Evolutionary conservation across 2,888 invertebrate species (phyloP).

Genomic region (Pantelozetes paolii): DNA sequence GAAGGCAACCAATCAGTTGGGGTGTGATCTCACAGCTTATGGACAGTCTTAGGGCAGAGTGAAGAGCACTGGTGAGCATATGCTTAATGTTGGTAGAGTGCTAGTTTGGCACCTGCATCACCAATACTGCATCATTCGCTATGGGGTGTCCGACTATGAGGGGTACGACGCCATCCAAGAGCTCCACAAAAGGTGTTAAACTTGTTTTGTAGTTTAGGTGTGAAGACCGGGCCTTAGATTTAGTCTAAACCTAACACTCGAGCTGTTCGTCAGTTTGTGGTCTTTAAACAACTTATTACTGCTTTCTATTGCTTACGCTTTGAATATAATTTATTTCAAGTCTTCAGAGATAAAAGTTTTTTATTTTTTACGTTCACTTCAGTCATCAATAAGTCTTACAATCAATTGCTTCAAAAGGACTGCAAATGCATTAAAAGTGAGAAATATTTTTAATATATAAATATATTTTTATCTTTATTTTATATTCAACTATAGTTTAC

Average conservation of each 20-base stretch:
- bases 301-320: not conserved
- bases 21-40: slow-evolving; percentile 34
- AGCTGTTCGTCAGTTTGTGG: slow-evolving; percentile 14
- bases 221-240: slow-evolving; percentile 35
- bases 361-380: not conserved
- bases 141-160: slow-evolving; percentile 35
- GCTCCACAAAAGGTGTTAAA: slow-evolving; percentile 34
- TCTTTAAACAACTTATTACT: slow-evolving; percentile 34
- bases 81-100: not conserved
- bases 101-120: slow-evolving; percentile 31
- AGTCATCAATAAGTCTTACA: not conserved
- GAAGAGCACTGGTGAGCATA: not conserved
- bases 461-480: not conserved
- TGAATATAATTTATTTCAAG: slow-evolving; percentile 19
- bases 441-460: not conserved
- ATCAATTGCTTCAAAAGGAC: not conserved
- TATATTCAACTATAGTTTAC: not conserved
- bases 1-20: slow-evolving; percentile 23
- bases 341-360: not conserved
- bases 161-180: slow-evolving; percentile 23
- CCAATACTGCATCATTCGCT: slow-evolving; percentile 26
- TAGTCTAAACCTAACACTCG: slow-evolving; percentile 22
- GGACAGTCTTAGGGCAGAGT: not conserved
- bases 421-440: not conserved
- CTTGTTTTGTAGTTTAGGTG: slow-evolving; percentile 38